These are phyloP conservation scores for Poecilia picta DNA, from an alignment of 2,797 vertebrate genomes.

Conservation along the genomic window DNA sequence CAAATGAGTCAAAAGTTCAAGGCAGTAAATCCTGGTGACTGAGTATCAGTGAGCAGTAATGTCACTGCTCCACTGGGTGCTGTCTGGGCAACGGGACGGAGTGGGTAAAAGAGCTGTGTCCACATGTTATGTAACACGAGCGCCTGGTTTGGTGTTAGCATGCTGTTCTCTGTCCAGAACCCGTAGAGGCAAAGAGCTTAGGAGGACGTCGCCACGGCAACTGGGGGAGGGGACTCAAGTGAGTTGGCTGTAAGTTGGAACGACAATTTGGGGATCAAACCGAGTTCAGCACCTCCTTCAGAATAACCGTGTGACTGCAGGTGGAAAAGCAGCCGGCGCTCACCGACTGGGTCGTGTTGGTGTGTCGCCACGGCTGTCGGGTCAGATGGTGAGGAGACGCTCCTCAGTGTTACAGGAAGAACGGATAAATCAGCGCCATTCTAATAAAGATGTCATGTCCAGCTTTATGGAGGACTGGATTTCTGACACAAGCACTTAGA, in stretches of 20 bases:
- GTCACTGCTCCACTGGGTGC: conserved; percentile 45
- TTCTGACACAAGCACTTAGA: neutral
- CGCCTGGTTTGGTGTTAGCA: conserved; percentile 20
- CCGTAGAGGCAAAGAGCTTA: conserved; percentile 57
- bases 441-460: neutral
- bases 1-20: neutral
- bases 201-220: conserved; percentile 74
- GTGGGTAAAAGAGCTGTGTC: neutral
- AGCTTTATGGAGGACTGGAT: neutral
- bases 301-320: conserved; percentile 13
- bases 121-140: conserved; percentile 40
- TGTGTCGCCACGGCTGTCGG: conserved; percentile 19
- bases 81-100: conserved; percentile 32
- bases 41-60: conserved; percentile 26
- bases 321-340: conserved; percentile 32
- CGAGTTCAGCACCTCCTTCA: conserved; percentile 36
- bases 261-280: conserved; percentile 51
- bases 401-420: neutral
- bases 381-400: neutral
- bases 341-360: neutral
- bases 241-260: conserved; percentile 48
- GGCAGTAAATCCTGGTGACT: conserved; percentile 17
- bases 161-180: conserved; percentile 34
- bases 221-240: conserved; percentile 37
- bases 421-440: neutral